Evolutionary conservation across 1,140 invertebrate species (phyloP), one percentile per base, ranked within the genome.

Genomic region (Eurosta solidaginis): DNA sequence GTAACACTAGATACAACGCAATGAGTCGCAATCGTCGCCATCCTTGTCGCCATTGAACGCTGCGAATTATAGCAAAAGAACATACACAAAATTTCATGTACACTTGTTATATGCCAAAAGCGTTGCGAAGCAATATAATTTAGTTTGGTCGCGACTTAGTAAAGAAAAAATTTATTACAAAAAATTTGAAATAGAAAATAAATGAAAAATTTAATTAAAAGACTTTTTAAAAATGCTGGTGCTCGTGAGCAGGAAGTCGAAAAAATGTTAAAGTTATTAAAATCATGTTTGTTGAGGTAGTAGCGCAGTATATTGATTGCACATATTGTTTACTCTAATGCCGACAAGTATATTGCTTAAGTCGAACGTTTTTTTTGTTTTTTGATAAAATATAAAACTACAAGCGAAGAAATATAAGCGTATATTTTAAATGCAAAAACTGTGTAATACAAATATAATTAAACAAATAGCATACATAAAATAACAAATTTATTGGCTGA

Each of bases 321-420:
- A 33, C 4, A 59, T 22, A 1, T 17, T 27, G 12, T 20, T 29
- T 17, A 27, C 52, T 22, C 22, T 6, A 45, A 36, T 7, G 22
- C 10, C 22, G 52, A 17, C 74, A 80, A 83, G 84, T 85, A 86
- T 77, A 79, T 83, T 82, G 79, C 82, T 81, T 82, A 85, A n/a
- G n/a, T n/a, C n/a, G n/a, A n/a, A n/a, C n/a, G n/a, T n/a, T n/a
- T n/a, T n/a, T n/a, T n/a, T n/a, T n/a, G n/a, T n/a, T n/a, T n/a
- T n/a, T n/a, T n/a, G n/a, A n/a, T n/a, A n/a, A n/a, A n/a, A n/a
- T n/a, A n/a, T n/a, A n/a, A n/a, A n/a, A n/a, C n/a, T n/a, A n/a
- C n/a, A n/a, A n/a, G n/a, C n/a, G n/a, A n/a, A n/a, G n/a, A n/a
- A n/a, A n/a, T n/a, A n/a, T n/a, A n/a, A n/a, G n/a, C n/a, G n/a